phyloP scores from a whole-genome alignment of 2,888 invertebrate species.

The Stenotaenia linearis region DNA sequence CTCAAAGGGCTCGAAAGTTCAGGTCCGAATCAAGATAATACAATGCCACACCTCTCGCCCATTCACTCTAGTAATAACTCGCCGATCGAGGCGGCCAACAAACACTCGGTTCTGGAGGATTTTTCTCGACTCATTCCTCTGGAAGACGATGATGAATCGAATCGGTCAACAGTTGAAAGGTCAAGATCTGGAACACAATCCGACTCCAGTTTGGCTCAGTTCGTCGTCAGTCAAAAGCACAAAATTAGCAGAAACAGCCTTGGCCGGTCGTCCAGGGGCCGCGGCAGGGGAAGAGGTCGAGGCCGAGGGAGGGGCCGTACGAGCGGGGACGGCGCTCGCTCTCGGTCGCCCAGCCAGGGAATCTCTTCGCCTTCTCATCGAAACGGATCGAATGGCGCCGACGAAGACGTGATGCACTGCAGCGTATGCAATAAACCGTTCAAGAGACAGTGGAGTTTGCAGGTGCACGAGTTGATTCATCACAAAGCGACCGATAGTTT shows the following conservation, averaged over 20 bases:
- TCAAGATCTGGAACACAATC: background rate
- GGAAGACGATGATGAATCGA: conserved; percentile 29
- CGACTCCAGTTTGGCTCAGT: conserved; percentile 13
- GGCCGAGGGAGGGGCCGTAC: conserved; percentile 16
- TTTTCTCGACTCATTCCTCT: conserved; percentile 27
- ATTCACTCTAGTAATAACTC: background rate
- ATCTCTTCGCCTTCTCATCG: background rate
- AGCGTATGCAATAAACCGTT: conserved; percentile 32
- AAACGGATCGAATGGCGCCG: background rate
- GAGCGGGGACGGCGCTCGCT: background rate
- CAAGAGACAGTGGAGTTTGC: conserved; percentile 31
- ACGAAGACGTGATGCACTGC: conserved; percentile 17
- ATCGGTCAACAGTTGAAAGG: background rate
- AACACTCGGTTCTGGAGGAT: conserved; percentile 24
- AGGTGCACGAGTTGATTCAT: conserved; percentile 31
- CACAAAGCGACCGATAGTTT: conserved; percentile 18
- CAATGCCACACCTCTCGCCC: background rate
- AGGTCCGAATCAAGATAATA: background rate
- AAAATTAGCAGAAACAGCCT: background rate
- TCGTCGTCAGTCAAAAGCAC: background rate
- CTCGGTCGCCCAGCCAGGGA: background rate
- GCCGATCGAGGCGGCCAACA: background rate
- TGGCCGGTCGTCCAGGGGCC: conserved; percentile 10
- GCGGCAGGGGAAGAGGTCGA: conserved; percentile 32
- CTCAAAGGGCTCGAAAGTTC: background rate